Evolutionary conservation across 2,797 vertebrate species (phyloP).

Genomic region (Spheniscus humboldti): DNA sequence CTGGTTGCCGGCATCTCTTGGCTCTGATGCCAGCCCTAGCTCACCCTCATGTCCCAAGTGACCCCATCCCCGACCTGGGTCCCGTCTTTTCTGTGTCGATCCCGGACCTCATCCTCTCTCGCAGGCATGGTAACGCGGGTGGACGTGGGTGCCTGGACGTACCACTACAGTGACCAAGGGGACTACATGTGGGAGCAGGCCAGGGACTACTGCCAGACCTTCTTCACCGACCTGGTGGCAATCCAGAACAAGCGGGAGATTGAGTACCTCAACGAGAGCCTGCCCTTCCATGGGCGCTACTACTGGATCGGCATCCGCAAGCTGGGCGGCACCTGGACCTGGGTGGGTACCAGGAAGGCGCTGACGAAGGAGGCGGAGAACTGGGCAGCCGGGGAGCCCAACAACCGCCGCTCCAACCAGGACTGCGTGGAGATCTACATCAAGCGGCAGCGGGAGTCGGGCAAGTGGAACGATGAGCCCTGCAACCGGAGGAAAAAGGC

Average conservation of each 20-base stretch:
- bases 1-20: not conserved
- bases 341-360: slow-evolving; percentile 35
- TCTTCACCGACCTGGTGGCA: slow-evolving; percentile 49
- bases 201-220: slow-evolving; percentile 44
- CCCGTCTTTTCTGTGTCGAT: not conserved
- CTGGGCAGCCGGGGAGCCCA: slow-evolving; percentile 56
- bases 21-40: not conserved
- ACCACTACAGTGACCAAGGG: slow-evolving; percentile 32
- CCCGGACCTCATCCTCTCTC: not conserved
- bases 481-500: slow-evolving; percentile 39
- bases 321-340: slow-evolving; percentile 21
- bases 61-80: not conserved
- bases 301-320: slow-evolving; percentile 63
- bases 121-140: not conserved
- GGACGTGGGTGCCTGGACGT: slow-evolving; percentile 49
- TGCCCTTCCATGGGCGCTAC: not conserved
- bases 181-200: slow-evolving; percentile 36
- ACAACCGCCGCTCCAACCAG: slow-evolving; percentile 57
- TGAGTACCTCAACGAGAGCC: not conserved
- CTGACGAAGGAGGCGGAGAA: slow-evolving; percentile 38
- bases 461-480: slow-evolving; percentile 54
- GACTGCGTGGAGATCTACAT: slow-evolving; percentile 67
- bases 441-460: not conserved
- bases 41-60: not conserved
- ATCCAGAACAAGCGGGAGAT: slow-evolving; percentile 63